Percentiles rank a stretch among this genome's conserved stretches.
phyloP scores from a whole-genome alignment of 2,113 vertebrate species.

The Oncorhynchus mykiss region DNA sequence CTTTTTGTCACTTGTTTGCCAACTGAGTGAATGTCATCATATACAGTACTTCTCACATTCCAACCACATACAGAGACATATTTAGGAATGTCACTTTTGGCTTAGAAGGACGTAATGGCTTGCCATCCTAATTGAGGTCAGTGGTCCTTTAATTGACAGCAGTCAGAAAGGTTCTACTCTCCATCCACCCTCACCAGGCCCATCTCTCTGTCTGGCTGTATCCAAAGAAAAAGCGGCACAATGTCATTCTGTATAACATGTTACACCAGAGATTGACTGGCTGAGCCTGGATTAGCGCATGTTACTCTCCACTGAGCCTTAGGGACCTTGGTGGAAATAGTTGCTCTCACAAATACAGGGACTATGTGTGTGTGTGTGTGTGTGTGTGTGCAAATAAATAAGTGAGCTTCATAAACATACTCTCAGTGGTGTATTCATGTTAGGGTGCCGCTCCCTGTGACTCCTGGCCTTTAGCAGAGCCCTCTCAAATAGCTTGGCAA shows the following conservation, averaged over 20 bases:
- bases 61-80: slow-evolving; percentile 17
- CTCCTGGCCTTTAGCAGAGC: slow-evolving; percentile 48
- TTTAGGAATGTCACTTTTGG: slow-evolving; percentile 21
- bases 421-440: slow-evolving; percentile 24
- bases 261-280: slow-evolving; percentile 35
- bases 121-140: slow-evolving; percentile 37
- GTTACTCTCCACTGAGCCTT: slow-evolving; percentile 24
- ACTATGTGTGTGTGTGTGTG: background rate
- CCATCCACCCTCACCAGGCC: slow-evolving; percentile 27
- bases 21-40: background rate
- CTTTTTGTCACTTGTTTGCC: background rate
- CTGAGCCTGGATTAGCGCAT: slow-evolving; percentile 59
- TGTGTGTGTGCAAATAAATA: too few species aligned
- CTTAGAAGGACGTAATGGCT: slow-evolving; percentile 34
- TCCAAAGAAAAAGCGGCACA: slow-evolving; percentile 57
- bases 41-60: background rate
- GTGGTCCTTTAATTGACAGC: slow-evolving; percentile 49
- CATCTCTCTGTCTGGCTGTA: slow-evolving; percentile 35
- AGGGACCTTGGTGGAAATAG: slow-evolving; percentile 63
- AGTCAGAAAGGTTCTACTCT: slow-evolving; percentile 25
- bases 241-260: slow-evolving; percentile 61
- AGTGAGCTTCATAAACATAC: slow-evolving; percentile 8
- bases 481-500: slow-evolving; percentile 27
- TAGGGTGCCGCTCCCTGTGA: slow-evolving; percentile 24
- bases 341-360: slow-evolving; percentile 38